A percentile compares a stretch with the other conserved stretches of the same genome.
Conservation (phyloP, 2,113 vertebrate genomes). For the Panthera leo region DNA sequence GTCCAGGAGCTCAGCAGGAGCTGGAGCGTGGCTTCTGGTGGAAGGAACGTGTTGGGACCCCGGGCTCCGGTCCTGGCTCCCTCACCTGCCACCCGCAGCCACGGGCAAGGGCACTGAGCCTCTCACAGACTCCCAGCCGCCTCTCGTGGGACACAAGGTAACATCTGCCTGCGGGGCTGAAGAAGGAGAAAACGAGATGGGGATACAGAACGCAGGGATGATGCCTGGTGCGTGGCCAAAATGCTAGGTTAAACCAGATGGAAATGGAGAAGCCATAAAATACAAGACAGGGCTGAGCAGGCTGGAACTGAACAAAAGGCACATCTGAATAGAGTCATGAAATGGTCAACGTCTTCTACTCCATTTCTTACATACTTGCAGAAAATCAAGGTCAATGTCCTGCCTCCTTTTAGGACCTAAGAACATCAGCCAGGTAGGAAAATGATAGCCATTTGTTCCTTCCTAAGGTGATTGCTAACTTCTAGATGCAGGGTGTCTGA, state of each 20-base stretch:
- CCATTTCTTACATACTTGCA: neutral
- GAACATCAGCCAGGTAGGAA: neutral
- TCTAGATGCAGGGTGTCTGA: neutral
- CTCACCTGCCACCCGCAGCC: neutral
- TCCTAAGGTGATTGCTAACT: neutral
- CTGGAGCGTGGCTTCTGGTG: neutral
- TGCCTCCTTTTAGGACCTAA: neutral
- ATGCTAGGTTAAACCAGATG: fast-evolving
- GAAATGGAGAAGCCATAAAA: neutral
- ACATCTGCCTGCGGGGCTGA: neutral
- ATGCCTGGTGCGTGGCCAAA: fast-evolving
- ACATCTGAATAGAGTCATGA: neutral
- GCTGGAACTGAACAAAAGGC: neutral
- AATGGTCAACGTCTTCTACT: neutral
- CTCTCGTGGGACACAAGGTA: neutral
- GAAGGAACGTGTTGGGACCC: neutral
- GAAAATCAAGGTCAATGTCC: neutral
- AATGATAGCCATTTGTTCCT: neutral
- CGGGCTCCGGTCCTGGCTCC: neutral
- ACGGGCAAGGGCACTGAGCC: neutral
- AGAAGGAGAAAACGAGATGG: neutral
- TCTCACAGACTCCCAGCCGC: too few species aligned
- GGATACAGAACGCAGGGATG: neutral
- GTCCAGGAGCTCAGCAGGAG: too few species aligned
- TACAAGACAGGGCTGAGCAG: neutral